A percentile compares a stretch with the other conserved stretches of the same genome.
Evolutionary conservation across 2,888 invertebrate genomes (phyloP).

Genomic region (Thalpophila matura): DNA sequence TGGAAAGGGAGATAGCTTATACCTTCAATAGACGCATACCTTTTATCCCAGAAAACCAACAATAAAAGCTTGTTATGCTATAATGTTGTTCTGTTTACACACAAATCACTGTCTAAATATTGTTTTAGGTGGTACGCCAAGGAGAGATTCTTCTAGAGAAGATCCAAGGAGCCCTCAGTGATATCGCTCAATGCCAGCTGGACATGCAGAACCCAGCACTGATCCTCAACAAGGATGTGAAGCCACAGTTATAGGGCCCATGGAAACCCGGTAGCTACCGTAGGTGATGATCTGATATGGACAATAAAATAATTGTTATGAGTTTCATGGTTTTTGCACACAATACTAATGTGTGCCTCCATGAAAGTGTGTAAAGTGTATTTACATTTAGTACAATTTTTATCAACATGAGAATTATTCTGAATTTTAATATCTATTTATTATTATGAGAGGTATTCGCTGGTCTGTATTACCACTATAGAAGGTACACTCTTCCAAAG

Average conservation of each 20-base stretch:
- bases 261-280: conserved; percentile 60
- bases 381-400: conserved; percentile 9
- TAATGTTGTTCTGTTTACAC: background rate
- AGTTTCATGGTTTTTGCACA: background rate
- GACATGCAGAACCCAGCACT: conserved; percentile 95
- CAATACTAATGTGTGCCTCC: background rate
- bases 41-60: too few species aligned
- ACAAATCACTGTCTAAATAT: background rate
- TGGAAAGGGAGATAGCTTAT: too few species aligned
- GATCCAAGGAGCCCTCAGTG: conserved; percentile 97
- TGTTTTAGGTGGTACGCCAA: conserved; percentile 93
- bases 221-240: conserved; percentile 84
- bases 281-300: conserved; percentile 43
- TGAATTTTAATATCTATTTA: too few species aligned
- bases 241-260: conserved; percentile 82
- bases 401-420: too few species aligned
- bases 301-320: conserved; percentile 13
- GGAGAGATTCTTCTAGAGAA: conserved; percentile 96
- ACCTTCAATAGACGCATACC: too few species aligned
- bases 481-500: too few species aligned
- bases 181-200: conserved; percentile 97
- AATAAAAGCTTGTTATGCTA: too few species aligned
- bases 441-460: too few species aligned
- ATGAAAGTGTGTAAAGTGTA: too few species aligned
- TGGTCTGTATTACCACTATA: too few species aligned